phyloP scores from a whole-genome alignment of 2,113 vertebrate species.

The Pelobates fuscus region DNA sequence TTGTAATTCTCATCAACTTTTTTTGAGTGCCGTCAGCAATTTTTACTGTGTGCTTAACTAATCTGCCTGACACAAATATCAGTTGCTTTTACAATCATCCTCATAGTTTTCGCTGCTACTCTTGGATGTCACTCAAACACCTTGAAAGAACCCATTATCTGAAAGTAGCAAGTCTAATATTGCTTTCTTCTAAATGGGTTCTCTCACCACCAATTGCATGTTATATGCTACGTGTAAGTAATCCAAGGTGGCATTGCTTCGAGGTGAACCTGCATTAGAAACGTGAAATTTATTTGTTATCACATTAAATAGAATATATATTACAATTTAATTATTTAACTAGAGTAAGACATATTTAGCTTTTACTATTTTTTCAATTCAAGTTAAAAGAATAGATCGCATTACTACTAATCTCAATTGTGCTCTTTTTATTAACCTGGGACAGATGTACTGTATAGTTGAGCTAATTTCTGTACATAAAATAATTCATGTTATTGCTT shows the following conservation, averaged over 20 bases:
- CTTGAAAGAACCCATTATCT: conserved; percentile 27
- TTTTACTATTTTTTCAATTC: too few species aligned
- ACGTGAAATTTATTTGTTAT: too few species aligned
- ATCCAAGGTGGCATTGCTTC: not conserved
- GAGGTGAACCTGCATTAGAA: conserved; percentile 1
- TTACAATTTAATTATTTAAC: too few species aligned
- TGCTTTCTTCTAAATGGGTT: conserved; percentile 4
- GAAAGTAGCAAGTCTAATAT: conserved; percentile 17
- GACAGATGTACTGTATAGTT: too few species aligned
- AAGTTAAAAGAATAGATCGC: too few species aligned
- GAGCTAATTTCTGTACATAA: too few species aligned
- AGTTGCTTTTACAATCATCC: conserved; percentile 1
- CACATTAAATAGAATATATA: not conserved
- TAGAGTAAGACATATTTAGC: too few species aligned
- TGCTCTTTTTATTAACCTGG: too few species aligned
- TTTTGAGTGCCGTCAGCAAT: not conserved
- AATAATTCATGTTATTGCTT: too few species aligned
- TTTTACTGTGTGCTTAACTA: not conserved
- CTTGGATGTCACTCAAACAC: conserved; percentile 22
- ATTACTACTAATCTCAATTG: too few species aligned
- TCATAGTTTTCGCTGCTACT: not conserved
- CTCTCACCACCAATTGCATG: not conserved
- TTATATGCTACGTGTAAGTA: not conserved
- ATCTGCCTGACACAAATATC: conserved; percentile 8
- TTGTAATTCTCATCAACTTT: not conserved